Evolutionary conservation across 2,888 invertebrate species (phyloP), one percentile per base, ranked within the genome.

Genomic region (Archips crataeganus): DNA sequence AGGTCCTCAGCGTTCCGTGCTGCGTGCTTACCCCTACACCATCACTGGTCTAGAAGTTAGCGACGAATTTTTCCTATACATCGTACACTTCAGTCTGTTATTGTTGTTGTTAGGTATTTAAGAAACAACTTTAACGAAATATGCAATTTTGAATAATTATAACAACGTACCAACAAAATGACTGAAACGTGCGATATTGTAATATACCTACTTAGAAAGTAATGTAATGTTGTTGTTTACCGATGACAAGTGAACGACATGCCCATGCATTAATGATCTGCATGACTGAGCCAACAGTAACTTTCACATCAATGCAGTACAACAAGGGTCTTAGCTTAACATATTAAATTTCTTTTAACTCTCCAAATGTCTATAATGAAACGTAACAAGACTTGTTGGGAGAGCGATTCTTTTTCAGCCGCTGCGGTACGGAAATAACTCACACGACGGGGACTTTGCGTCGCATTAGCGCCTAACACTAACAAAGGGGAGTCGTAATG

Each of bases 401-500:
- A 23, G 54, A 8, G 32, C 62, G 66, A 11, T 54, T 62, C 47
- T 36, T 61, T 62, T 72, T 45, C 67, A 36, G 54, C 15, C 34
- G 45, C 39, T 57, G 15, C 9, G 13, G 39, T 60, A 39, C 34
- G 32, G 4, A 71, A 60, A 71, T 62, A 49, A 68, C 60, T 60
- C 54, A 15, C 54, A 32, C 11, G n/a, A 0, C 45, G 23, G 54
- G 51, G 15, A n/a, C 54, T 62, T 69, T 42, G 49, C 32, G 60
- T 32, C 57, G 69, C 62, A 62, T 61, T 69, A 70, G 42, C 42
- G 51, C 23, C 47, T 49, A 64, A 13, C 42, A 49, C 51, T 70
- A 70, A 70, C 69, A 70, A 70, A 51, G 69, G 69, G 69, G 62
- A 61, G 57, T 23, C 45, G 69, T 62, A 70, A 69, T 51, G 42